Evolutionary conservation across 1,140 invertebrate genomes (phyloP).

Genomic region (Listronotus bonariensis): DNA sequence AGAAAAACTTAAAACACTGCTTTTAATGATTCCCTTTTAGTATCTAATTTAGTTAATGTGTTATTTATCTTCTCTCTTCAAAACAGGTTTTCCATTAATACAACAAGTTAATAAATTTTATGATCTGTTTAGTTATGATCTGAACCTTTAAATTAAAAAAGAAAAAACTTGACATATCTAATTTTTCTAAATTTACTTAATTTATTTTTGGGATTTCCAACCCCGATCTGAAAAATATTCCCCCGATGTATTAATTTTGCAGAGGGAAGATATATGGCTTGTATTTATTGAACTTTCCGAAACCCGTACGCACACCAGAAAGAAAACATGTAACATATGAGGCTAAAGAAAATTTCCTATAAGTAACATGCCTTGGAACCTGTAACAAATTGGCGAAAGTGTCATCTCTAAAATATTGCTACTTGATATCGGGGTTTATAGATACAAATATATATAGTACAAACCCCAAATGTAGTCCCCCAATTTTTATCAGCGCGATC

Average conservation of each 20-base stretch:
- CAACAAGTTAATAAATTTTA: no score
- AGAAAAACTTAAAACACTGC: no score
- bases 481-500: conserved; percentile 14
- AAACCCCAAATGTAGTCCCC: conserved; percentile 30
- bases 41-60: no score
- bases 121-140: no score
- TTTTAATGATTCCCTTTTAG: no score
- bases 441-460: conserved; percentile 31
- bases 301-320: conserved; percentile 13
- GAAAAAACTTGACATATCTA: no score
- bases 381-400: conserved; percentile 42
- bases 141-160: no score
- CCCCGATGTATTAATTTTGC: conserved; percentile 31
- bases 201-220: no score
- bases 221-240: conserved; percentile 18
- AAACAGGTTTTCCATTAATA: no score
- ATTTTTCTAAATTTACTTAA: no score
- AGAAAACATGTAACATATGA: conserved; percentile 39
- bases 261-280: conserved; percentile 30
- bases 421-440: conserved; percentile 42
- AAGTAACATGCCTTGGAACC: conserved; percentile 37
- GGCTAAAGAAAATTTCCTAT: conserved; percentile 35
- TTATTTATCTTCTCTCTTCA: no score
- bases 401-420: conserved; percentile 44
- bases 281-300: conserved; percentile 27